Conservation (phyloP, 2,888 invertebrate genomes). For the Drosophila picticornis region DNA sequence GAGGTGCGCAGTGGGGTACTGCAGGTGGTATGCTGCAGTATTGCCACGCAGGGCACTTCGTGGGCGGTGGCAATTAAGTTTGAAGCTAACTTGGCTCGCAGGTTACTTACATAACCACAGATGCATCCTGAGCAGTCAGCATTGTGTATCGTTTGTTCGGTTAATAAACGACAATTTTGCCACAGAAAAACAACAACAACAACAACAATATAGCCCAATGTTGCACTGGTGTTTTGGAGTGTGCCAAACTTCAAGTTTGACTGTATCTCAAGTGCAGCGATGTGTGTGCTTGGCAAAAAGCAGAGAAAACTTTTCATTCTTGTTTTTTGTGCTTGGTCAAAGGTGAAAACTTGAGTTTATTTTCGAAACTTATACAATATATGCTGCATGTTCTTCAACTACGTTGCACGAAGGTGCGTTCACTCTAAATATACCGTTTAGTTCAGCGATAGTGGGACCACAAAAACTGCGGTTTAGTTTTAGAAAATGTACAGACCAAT, state of each 20-base stretch:
- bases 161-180: constrained; percentile 63
- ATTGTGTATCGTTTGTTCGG: constrained; percentile 53
- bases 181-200: constrained; percentile 24
- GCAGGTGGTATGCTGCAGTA: constrained; percentile 11
- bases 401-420: constrained; percentile 24
- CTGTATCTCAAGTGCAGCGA: constrained; percentile 50
- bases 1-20: neutral
- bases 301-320: constrained; percentile 13
- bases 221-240: constrained; percentile 23
- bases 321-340: constrained; percentile 46
- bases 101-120: constrained; percentile 55
- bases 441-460: constrained; percentile 11
- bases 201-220: constrained; percentile 5
- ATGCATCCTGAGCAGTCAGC: constrained; percentile 25
- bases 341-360: constrained; percentile 64
- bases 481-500: neutral
- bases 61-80: constrained; percentile 71
- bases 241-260: constrained; percentile 45
- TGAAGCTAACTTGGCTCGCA: constrained; percentile 62
- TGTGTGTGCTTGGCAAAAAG: constrained; percentile 25
- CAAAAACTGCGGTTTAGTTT: neutral
- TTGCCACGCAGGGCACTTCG: constrained; percentile 55
- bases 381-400: neutral
- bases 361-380: constrained; percentile 26
- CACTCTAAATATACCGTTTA: constrained; percentile 23